phyloP scores from a whole-genome alignment of 2,888 invertebrate genomes.

The Drosophila affinis region DNA sequence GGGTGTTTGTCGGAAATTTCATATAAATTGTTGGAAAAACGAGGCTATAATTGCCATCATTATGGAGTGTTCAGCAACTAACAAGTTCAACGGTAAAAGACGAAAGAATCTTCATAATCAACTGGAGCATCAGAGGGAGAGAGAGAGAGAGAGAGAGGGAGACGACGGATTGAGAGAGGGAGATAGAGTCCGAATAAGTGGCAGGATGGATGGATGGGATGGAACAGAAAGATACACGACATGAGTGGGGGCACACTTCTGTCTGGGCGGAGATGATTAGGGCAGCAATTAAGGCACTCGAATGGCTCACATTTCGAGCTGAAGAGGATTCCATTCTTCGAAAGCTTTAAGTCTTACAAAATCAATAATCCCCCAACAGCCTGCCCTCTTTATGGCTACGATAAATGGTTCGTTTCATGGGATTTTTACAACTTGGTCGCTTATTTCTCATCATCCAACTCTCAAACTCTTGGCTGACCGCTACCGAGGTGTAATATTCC shows the following conservation, averaged over 20 bases:
- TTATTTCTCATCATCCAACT: neutral
- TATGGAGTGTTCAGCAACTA: constrained; percentile 81
- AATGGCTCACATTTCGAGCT: constrained; percentile 42
- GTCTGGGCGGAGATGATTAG: constrained; percentile 69
- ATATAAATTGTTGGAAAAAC: constrained; percentile 82
- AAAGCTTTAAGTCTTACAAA: constrained; percentile 36
- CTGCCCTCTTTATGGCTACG: constrained; percentile 13
- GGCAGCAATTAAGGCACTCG: constrained; percentile 71
- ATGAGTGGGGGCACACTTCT: neutral
- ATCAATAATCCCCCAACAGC: constrained; percentile 53
- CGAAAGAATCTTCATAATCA: constrained; percentile 67
- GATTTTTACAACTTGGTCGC: constrained; percentile 64
- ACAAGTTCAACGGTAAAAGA: constrained; percentile 55
- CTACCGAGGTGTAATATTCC: constrained; percentile 52
- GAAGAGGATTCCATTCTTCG: neutral
- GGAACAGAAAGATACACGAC: too few relatives aligned
- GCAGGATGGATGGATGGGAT: neutral
- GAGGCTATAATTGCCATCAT: constrained; percentile 83
- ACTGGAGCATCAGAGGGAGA: constrained; percentile 28
- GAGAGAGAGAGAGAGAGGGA: too few relatives aligned
- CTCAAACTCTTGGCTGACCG: constrained; percentile 2
- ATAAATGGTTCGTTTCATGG: constrained; percentile 59
- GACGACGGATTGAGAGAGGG: neutral
- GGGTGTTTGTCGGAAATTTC: constrained; percentile 69
- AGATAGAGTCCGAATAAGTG: neutral